These are phyloP conservation scores for Emydura subglobosa DNA, from an alignment of 2,113 vertebrate genomes.

Conservation along the genomic window DNA sequence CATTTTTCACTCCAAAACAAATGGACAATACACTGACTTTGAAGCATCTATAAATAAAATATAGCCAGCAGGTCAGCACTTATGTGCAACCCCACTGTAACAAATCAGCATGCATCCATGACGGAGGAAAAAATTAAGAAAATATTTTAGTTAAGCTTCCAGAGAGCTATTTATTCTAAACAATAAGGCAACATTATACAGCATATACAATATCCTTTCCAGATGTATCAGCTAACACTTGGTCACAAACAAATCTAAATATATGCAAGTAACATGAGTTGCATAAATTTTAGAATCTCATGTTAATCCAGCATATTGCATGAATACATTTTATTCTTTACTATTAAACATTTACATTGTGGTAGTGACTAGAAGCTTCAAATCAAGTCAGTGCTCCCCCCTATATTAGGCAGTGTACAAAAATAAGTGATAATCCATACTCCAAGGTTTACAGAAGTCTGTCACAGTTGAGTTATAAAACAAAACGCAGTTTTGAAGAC, in stretches of 20 bases:
- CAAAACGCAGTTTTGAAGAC: background rate
- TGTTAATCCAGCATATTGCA: background rate
- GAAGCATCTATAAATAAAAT: background rate
- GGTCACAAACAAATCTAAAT: background rate
- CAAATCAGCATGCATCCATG: accelerated
- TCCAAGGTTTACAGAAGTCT: background rate
- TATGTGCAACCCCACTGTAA: background rate
- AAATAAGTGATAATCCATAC: background rate
- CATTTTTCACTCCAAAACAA: background rate
- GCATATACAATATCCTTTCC: background rate
- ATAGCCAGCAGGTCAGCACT: background rate
- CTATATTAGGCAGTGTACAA: background rate
- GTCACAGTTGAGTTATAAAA: background rate
- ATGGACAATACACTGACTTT: background rate
- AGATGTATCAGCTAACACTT: background rate
- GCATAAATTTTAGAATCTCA: background rate
- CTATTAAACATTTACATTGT: background rate
- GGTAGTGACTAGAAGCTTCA: background rate
- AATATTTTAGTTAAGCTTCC: background rate
- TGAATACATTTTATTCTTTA: background rate
- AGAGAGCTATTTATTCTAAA: background rate
- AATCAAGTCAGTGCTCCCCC: background rate
- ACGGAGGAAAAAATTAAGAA: accelerated
- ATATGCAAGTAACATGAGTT: background rate
- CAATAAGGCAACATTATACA: background rate